Evolutionary conservation across 2,797 vertebrate species (phyloP), one percentile per base, ranked within the genome.

Genomic region (Propithecus deckenii): DNA sequence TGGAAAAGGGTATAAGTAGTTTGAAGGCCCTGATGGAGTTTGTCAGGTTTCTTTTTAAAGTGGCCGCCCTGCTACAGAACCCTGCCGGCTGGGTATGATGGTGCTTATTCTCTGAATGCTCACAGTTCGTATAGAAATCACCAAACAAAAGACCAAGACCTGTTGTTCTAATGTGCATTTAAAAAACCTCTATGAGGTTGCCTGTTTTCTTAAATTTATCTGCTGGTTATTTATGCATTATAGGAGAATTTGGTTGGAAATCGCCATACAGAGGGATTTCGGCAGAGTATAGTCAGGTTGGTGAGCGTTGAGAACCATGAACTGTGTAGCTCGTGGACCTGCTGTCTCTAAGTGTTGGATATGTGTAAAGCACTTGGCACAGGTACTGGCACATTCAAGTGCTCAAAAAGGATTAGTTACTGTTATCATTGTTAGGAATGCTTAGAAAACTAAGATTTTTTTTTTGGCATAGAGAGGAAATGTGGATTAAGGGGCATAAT

Each of bases 231-330:
- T 78, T 48, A 28, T 30, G 20, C 32, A 5, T 80, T 38, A 20
- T 2, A 76, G 89, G 35, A 69, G 41, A 63, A 43, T 12, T 18
- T 80, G 71, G 22, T 67, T 78, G 67, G n/a, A 74, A 74, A 7
- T 12, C 18, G 25, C 32, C 9, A 4, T 4, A 0, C 0, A 1
- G 20, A n/a, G 23, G 69, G 67, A n/a, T n/a, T 30, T 55, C 46
- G 23, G 59, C 18, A 28, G 72, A 52, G 13, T 28, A 0, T 17
- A 10, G 30, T 18, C 25, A 14, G 46, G 22, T 50, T 4, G 8
- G 46, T 76, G 61, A 86, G 30, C 22, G 2, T 13, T 8, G 46
- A 18, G 41, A 32, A 25, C 23, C 48, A 0, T 8, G 32, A 59
- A 2, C 50, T 22, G 0, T 11, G 59, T 35, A 83, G 12, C 28